Evolutionary conservation across 2,888 invertebrate genomes (phyloP), one percentile per base, ranked within the genome.

Genomic region (Amiota mariae): DNA sequence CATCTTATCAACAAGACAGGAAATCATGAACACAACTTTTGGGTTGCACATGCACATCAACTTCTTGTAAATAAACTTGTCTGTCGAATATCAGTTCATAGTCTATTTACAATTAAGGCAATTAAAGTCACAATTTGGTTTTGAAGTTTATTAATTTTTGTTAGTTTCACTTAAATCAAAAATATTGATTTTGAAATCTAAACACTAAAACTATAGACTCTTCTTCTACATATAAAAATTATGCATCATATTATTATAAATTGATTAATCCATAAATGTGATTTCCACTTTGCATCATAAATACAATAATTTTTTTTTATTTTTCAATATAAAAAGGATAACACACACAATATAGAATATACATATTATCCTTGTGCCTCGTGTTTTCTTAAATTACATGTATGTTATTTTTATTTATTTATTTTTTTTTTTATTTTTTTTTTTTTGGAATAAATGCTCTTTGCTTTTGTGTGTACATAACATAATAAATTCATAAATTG

Each of bases 401-500:
- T 73, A 47, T 24, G 49, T 61, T 18, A 12, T 51, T 68, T 68
- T 48, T 20, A n/a, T 48, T 66, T 66, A 12, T 70, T 24, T 47
- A 48, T 57, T 15, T 74, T 51, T 36, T 51, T 54, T 47, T 46
- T 46, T 46, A n/a, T 15, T 15, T 48, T 56, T 70, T 12, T 56
- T 64, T 78, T 76, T 78, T 78, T 75, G 74, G 75, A 76, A 75
- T 78, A 75, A 75, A 75, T 76, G 76, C 77, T 36, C 36, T 75
- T 68, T 73, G 57, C 61, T 71, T 48, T 51, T 63, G 46, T 59
- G 67, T 73, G 71, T 75, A 73, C 73, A 75, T 59, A 59, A 46
- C 11, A 70, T 18, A 59, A 59, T 18, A 20, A 59, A 59, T 15
- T 20, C 36, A 36, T 36, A 36, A 67, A 49, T 20, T 51, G 48